Base-by-base conservation (phyloP, 2,888 invertebrate genomes). In the Camptogramma bilineatum region DNA sequence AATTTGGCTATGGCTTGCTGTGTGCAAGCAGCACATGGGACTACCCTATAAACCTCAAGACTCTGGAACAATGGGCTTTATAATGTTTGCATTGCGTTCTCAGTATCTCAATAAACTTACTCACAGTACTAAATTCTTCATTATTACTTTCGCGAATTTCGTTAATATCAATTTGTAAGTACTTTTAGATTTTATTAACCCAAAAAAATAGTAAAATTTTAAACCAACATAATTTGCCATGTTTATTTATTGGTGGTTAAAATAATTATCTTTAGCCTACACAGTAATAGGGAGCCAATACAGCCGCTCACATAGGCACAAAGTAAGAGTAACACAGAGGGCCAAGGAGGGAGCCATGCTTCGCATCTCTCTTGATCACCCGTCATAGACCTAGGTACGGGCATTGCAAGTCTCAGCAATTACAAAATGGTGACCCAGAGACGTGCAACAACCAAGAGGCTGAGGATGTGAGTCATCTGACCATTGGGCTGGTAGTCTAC, bases 21-120 rank as follows among this genome's bases (percentile, higher is more conserved):
- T 34, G 39, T 39, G 7, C 42, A 42, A 24, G 42, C 18, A 42
- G 42, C 52, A 47, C 28, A 4, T 7, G 28, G 28, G 24, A 48
- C 47, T 62, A 67, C 53, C 64, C 57, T 54, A 54, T 56, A 56
- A 61, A 64, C 73, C 71, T 52, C 62, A 50, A 66, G 68, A 59
- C 70, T 47, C 71, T 72, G 46, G 71, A 71, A 78, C 77, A 79
- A 79, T 80, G 81, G 83, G 77, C 73, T 82, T 28, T 80, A 78
- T 76, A 81, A 81, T 88, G 85, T 87, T 80, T 86, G 79, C 83
- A 82, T 84, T 86, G 87, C 84, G 85, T 86, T 86, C 76, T 83
- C 79, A 90, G 87, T 88, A 90, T 86, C 76, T 83, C 79, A 91
- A 89, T 88, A 90, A 87, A 80, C 69, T 76, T 70, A 78, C 85